Evolutionary conservation across 2,113 vertebrate genomes (phyloP).

Genomic region (Colius striatus): DNA sequence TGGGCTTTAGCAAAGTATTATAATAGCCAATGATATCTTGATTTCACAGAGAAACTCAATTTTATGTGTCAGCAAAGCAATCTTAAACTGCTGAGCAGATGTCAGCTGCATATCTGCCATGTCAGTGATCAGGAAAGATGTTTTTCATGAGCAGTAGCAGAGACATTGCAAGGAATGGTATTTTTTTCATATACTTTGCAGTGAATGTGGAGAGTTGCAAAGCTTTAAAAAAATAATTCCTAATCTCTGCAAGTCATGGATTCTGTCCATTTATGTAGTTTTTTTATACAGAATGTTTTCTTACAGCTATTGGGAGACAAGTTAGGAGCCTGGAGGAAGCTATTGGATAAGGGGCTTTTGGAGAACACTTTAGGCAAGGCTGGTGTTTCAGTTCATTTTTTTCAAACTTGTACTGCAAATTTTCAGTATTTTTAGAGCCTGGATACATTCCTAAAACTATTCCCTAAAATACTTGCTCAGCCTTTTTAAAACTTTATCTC

Average conservation of each 20-base stretch:
- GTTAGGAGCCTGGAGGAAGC: neutral
- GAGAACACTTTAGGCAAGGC: neutral
- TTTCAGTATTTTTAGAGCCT: neutral
- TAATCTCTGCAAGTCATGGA: neutral
- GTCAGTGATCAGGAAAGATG: slow-evolving; percentile 54
- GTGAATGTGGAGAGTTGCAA: neutral
- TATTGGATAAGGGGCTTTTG: neutral
- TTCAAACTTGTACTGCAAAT: neutral
- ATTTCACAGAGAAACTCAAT: slow-evolving; percentile 59
- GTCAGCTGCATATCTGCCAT: slow-evolving; percentile 60
- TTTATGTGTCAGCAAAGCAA: slow-evolving; percentile 58
- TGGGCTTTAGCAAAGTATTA: slow-evolving; percentile 27
- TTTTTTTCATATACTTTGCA: neutral
- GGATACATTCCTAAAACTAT: neutral
- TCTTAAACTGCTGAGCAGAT: slow-evolving; percentile 52
- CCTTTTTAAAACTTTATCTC: slow-evolving; percentile 18
- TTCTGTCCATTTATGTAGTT: neutral
- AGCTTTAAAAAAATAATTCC: slow-evolving; percentile 27
- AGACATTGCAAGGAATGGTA: neutral
- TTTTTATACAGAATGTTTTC: neutral
- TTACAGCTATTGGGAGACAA: neutral
- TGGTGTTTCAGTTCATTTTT: neutral
- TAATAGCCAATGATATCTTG: slow-evolving; percentile 47
- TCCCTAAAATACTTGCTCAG: slow-evolving; percentile 18
- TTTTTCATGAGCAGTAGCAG: slow-evolving; percentile 25